Conservation (phyloP, 23 tunicate species). For the Corella eumyota region DNA sequence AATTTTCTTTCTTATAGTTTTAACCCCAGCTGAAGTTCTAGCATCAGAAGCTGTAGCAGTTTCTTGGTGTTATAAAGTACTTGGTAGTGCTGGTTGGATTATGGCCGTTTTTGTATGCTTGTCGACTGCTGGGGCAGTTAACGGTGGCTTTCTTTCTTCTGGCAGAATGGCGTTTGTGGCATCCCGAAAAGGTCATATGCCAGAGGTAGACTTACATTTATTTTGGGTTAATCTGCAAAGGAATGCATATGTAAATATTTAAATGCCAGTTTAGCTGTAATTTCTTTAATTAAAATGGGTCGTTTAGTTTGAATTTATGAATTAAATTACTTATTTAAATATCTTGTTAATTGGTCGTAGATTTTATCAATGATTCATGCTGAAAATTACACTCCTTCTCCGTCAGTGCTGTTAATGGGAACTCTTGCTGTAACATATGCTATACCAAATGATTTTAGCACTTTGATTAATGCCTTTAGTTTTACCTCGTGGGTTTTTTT, state of each 20-base stretch:
- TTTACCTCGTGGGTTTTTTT: constrained; percentile 62
- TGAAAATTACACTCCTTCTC: constrained; percentile 50
- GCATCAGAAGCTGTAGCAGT: constrained; percentile 48
- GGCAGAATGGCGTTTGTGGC: constrained; percentile 57
- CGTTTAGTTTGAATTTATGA: too few species aligned
- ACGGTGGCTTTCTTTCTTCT: constrained; percentile 34
- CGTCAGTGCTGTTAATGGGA: constrained; percentile 20
- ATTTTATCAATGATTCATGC: constrained; percentile 54
- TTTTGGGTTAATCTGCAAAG: too few species aligned
- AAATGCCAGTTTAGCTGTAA: too few species aligned
- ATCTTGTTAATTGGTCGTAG: constrained; percentile 15
- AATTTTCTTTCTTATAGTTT: constrained; percentile 23
- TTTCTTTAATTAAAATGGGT: too few species aligned
- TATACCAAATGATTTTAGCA: constrained; percentile 50
- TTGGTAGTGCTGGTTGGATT: constrained; percentile 51
- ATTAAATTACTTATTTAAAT: too few species aligned
- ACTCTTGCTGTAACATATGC: constrained; percentile 15
- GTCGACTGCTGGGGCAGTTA: constrained; percentile 41
- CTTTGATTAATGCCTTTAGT: constrained; percentile 42
- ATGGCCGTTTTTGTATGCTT: constrained; percentile 48
- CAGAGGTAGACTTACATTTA: constrained; percentile 14
- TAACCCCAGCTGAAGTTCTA: constrained; percentile 46
- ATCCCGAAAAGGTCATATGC: constrained; percentile 43
- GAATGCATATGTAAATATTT: too few species aligned
- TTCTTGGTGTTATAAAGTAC: constrained; percentile 32